phyloP scores from a whole-genome alignment of 2,113 vertebrate genomes.

The Rostratula benghalensis region DNA sequence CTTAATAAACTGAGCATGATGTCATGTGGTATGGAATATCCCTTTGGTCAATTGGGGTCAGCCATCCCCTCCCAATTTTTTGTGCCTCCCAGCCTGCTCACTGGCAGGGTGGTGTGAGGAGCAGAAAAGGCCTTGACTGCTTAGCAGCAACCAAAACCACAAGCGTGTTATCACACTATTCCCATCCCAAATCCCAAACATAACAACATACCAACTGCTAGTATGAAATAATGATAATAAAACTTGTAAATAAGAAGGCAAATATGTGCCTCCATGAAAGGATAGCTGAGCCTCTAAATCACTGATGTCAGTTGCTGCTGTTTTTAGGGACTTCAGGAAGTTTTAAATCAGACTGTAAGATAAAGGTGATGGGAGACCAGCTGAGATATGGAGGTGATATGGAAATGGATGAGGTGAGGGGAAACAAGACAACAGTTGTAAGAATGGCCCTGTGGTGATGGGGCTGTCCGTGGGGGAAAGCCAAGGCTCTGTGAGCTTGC shows the following conservation, averaged over 20 bases:
- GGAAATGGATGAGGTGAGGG: neutral
- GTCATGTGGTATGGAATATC: neutral
- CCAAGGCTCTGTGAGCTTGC: fast-evolving
- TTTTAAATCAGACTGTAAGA: neutral
- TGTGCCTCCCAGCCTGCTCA: neutral
- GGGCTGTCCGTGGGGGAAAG: neutral
- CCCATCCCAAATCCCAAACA: neutral
- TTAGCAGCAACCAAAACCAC: neutral
- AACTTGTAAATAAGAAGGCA: neutral
- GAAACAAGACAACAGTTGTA: neutral
- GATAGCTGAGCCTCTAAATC: neutral
- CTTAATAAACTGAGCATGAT: neutral
- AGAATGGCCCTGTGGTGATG: fast-evolving
- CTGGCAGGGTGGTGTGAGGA: neutral
- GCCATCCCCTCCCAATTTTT: neutral
- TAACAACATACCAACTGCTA: neutral
- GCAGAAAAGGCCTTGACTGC: neutral
- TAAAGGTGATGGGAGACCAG: fast-evolving
- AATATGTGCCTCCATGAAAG: neutral
- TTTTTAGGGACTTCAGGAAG: neutral
- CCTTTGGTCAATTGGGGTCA: neutral
- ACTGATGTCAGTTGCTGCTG: neutral
- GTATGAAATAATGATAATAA: neutral
- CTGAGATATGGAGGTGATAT: neutral
- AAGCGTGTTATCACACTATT: neutral